A percentile compares a stretch with the other conserved stretches of the same genome.
phyloP scores from a whole-genome alignment of 2,797 vertebrate genomes.

The Thalassophryne amazonica region DNA sequence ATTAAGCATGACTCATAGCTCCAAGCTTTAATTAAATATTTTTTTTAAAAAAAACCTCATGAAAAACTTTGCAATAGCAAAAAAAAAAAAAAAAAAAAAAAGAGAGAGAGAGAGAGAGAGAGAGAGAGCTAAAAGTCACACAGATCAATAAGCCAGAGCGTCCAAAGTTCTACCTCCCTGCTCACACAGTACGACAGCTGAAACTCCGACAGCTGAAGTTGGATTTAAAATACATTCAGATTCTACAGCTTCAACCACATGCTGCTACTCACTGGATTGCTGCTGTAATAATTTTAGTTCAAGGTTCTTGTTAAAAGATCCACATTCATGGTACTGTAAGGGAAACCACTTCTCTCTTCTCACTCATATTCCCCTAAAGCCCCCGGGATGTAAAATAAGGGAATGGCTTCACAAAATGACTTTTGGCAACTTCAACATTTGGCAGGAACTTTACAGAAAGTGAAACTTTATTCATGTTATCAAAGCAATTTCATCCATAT shows the following conservation, averaged over 20 bases:
- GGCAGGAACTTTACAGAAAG: no score
- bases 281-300: not conserved
- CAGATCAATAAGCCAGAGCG: not conserved
- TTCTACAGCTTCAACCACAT: not conserved
- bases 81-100: not conserved
- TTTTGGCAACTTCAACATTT: no score
- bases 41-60: no score
- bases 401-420: not conserved
- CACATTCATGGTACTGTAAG: not conserved
- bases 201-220: not conserved
- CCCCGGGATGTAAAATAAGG: no score
- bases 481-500: no score
- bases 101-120: no score
- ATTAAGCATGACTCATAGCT: slow-evolving; percentile 34
- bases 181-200: not conserved
- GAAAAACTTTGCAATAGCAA: slow-evolving; percentile 4
- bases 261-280: not conserved
- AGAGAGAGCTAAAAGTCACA: slow-evolving; percentile 8
- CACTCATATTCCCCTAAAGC: not conserved
- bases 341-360: slow-evolving; percentile 3
- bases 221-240: not conserved
- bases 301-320: not conserved
- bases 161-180: no score
- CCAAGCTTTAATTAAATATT: slow-evolving; percentile 33
- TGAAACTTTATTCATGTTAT: no score